Evolutionary conservation across 2,113 vertebrate species (phyloP), one percentile per base, ranked within the genome.

Genomic region (Aix galericulata): DNA sequence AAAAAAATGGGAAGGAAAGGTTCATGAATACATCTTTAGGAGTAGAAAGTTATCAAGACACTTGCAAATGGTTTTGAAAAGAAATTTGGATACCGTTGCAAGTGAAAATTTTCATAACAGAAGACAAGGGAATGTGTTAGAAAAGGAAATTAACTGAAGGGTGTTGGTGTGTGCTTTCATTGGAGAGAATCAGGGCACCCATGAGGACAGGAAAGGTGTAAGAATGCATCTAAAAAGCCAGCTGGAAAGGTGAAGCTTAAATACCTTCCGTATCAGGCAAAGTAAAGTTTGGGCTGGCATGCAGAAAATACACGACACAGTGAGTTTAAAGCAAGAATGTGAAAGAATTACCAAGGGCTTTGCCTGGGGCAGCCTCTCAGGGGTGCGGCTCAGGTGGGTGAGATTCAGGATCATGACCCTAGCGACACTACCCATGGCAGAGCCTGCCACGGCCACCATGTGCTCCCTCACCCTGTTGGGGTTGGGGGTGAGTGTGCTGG

Each of bases 401-500:
- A 64, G 25, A 40, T 17, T 26, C 62, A 64, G 26, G 17, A 12
- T 38, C 17, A 27, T 64, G 26, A 38, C 17, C 26, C 62, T 38
- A 29, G 17, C 11, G 62, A 27, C 36, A 40, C 38, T 18, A 64
- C 62, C 27, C 25, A 26, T 26, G 27, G 36, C 10, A 64, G 17
- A 40, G 36, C 26, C 62, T 27, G 25, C 38, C 62, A 64, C 5
- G 40, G 17, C 29, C 11, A 40, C 18, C 31, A 20, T 10, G 23
- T 38, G 14, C 27, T 50, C 7, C 53, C 23, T 82, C 52, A 26
- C n/a, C n/a, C 48, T 10, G 2, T 11, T 63, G 31, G 22, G 27
- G 20, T 13, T 6, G 34, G 29, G 25, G 21, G 48, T 12, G 12
- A 44, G 0, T 3, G 25, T 1, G 1, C 25, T n/a, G 23, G 3